Conservation (phyloP, 2,113 vertebrate species). For the Equus przewalskii region DNA sequence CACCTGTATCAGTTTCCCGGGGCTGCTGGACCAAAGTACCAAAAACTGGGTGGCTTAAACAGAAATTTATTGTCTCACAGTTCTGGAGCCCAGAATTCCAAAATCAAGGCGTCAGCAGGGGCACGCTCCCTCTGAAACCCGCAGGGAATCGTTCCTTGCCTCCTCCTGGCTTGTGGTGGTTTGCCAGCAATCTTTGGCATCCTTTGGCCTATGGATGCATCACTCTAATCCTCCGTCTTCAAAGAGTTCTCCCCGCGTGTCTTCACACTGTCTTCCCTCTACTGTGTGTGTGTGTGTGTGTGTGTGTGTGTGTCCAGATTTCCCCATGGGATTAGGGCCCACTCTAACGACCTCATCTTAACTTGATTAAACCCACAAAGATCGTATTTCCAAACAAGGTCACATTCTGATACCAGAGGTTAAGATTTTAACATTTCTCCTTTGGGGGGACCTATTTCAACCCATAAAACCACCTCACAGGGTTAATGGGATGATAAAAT, state of each 20-base stretch:
- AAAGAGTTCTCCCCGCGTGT: background rate
- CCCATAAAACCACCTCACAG: background rate
- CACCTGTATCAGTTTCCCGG: background rate
- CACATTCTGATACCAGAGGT: background rate
- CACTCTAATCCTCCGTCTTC: background rate
- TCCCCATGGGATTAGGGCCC: background rate
- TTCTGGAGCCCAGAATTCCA: background rate
- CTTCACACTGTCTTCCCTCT: background rate
- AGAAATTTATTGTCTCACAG: background rate
- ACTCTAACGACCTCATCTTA: background rate
- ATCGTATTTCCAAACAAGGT: background rate
- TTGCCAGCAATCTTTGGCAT: background rate
- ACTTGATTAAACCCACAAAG: background rate
- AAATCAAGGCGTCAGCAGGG: background rate
- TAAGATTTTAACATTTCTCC: background rate
- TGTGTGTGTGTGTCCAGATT: background rate
- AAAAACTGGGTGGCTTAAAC: background rate
- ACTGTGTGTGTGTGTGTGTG: background rate
- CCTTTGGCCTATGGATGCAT: background rate
- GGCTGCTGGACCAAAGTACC: background rate
- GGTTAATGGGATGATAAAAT: background rate
- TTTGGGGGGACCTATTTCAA: background rate
- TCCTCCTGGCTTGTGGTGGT: background rate
- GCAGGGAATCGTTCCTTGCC: background rate
- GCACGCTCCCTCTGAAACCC: background rate